Base-by-base conservation (phyloP, 2,888 invertebrate species). In the Sycophila texana region DNA sequence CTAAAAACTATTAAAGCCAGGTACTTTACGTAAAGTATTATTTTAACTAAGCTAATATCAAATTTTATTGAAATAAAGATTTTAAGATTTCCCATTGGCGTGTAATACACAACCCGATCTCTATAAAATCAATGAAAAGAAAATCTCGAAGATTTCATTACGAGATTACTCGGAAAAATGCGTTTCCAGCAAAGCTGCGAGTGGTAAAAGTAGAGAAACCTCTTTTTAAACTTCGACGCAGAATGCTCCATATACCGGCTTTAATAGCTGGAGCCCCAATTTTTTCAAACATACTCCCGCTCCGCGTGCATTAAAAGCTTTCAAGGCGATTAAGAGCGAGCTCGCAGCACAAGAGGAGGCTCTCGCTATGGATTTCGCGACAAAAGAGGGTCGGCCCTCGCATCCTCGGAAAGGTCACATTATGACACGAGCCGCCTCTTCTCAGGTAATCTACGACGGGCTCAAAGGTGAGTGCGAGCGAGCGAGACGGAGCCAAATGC, bases 251-350 rank as follows among this genome's bases (percentile, higher is more conserved):
- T 30, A 39, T 70, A 18, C 14, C 13, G n/a, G 51, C 22, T 39
- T 67, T 55, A n/a, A 68, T 47, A 51, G 53, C 53, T 53, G 22
- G 10, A 49, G 58, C 30, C 39, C 61, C 61, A 60, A 39, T 53
- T 74, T 66, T 49, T 26, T 60, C 5, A 74, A 20, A 66, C 22
- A 53, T 30, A 58, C 16, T 67, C 82, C 79, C 74, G 71, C 72
- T 82, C 82, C 81, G 16, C 30, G 18, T 18, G 39, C 71, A 57
- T 77, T 72, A 77, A 80, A 78, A 78, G 78, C 81, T 81, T 78
- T 81, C 75, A 78, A 57, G 68, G 30, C 68, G 78, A 78, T 78
- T 78, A 77, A 63, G 63, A 26, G 61, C 49, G 60, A 74, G 75
- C 39, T 7, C 39, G 39, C 20, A 65, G 67, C 57, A 60, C 61